phyloP scores from a whole-genome alignment of 2,888 invertebrate species.

The Hoplodrina ambigua region DNA sequence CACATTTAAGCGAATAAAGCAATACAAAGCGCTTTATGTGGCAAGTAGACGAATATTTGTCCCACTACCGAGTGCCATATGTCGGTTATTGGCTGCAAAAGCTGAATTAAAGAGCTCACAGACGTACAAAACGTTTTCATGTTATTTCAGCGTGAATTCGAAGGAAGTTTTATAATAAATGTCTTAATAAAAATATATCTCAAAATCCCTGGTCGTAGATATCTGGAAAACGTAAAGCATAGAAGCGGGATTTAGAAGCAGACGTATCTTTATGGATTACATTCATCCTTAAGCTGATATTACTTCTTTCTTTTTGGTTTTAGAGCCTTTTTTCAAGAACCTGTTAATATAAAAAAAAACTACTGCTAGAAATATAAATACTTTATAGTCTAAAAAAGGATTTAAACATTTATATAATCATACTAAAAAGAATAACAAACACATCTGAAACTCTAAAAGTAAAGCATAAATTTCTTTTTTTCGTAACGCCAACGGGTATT shows the following conservation, averaged over 20 bases:
- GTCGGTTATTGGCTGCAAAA: constrained; percentile 63
- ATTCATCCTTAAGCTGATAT: not conserved
- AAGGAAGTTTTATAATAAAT: constrained; percentile 38
- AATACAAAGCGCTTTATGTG: constrained; percentile 52
- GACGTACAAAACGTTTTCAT: constrained; percentile 40
- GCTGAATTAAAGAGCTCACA: constrained; percentile 51
- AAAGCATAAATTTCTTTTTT: constrained; percentile 1
- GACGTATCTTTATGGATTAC: constrained; percentile 20
- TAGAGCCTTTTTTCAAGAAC: too few species aligned
- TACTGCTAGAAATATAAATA: too few species aligned
- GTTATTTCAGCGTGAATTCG: constrained; percentile 39
- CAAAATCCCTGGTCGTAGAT: constrained; percentile 30
- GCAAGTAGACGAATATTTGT: constrained; percentile 56
- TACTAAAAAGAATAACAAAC: not conserved
- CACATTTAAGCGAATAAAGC: constrained; percentile 51
- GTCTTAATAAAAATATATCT: constrained; percentile 48
- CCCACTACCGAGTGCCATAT: constrained; percentile 51
- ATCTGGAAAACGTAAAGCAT: constrained; percentile 24
- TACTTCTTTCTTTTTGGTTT: not conserved
- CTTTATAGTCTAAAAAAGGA: not conserved
- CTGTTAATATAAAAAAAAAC: too few species aligned
- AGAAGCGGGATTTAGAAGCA: constrained; percentile 6
- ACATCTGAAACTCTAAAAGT: not conserved
- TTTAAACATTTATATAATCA: too few species aligned
- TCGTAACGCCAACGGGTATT: not conserved